Percentiles rank a stretch among this genome's conserved stretches.
These are phyloP conservation scores for Idaea straminata DNA, from an alignment of 2,888 invertebrate genomes.

Conservation along the genomic window DNA sequence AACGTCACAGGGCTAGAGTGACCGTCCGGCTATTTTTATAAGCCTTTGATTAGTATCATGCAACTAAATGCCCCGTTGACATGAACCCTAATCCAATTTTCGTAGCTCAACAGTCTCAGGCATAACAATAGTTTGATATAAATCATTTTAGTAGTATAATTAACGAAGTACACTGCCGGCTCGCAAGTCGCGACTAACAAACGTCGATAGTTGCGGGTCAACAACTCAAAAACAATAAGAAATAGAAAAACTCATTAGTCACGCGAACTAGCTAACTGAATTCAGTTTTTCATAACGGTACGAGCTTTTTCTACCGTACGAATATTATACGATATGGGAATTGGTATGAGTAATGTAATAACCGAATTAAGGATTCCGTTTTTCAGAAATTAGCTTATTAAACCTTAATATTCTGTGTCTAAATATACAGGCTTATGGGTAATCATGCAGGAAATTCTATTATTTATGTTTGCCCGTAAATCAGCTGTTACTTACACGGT, in stretches of 20 bases:
- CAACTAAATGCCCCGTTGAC: conserved; percentile 52
- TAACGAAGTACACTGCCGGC: conserved; percentile 43
- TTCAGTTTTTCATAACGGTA: conserved; percentile 34
- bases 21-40: conserved; percentile 25
- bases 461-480: too few species aligned
- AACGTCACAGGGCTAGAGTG: conserved; percentile 23
- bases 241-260: conserved; percentile 72
- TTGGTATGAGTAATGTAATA: neutral
- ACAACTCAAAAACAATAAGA: conserved; percentile 76
- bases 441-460: too few species aligned
- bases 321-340: neutral
- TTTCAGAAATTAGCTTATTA: neutral
- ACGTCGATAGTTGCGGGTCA: conserved; percentile 70
- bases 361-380: neutral
- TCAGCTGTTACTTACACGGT: too few species aligned
- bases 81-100: conserved; percentile 54
- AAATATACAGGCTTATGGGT: too few species aligned
- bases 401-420: neutral
- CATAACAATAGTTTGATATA: conserved; percentile 55
- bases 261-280: conserved; percentile 53
- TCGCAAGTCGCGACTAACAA: conserved; percentile 40
- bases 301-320: conserved; percentile 23
- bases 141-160: conserved; percentile 68
- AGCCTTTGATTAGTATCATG: conserved; percentile 42
- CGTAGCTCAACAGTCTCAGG: conserved; percentile 43